phyloP scores from a whole-genome alignment of 2,797 vertebrate genomes.

The Thripadectes ignobilis region DNA sequence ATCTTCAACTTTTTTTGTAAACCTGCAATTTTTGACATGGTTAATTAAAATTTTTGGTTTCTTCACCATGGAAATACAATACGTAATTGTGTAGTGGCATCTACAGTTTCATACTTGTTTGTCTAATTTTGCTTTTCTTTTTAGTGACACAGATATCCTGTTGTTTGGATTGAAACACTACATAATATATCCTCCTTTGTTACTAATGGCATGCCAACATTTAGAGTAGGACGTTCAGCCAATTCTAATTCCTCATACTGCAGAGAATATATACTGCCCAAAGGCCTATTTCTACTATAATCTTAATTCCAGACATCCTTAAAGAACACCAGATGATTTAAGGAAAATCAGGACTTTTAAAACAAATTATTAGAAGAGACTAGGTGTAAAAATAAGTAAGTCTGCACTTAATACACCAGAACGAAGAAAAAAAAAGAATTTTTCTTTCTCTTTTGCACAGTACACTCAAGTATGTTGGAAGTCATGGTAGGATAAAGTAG shows the following conservation, averaged over 20 bases:
- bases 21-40: not conserved
- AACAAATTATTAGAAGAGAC: not conserved
- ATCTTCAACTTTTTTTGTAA: not conserved
- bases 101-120: not conserved
- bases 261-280: not conserved
- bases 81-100: not conserved
- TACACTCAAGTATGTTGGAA: not conserved
- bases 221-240: not conserved
- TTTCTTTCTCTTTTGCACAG: not conserved
- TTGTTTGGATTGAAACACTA: not conserved
- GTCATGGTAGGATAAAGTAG: not conserved
- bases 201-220: not conserved
- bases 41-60: not conserved
- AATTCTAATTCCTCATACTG: not conserved
- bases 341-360: not conserved
- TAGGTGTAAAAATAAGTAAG: not conserved
- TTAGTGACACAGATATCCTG: not conserved
- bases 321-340: not conserved
- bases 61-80: not conserved
- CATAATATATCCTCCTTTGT: not conserved
- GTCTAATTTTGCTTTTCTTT: not conserved
- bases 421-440: not conserved
- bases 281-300: not conserved
- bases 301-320: not conserved
- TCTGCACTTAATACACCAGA: not conserved